These are phyloP conservation scores for Prochilodus magdalenae DNA, from an alignment of 2,113 vertebrate genomes.

Conservation along the genomic window DNA sequence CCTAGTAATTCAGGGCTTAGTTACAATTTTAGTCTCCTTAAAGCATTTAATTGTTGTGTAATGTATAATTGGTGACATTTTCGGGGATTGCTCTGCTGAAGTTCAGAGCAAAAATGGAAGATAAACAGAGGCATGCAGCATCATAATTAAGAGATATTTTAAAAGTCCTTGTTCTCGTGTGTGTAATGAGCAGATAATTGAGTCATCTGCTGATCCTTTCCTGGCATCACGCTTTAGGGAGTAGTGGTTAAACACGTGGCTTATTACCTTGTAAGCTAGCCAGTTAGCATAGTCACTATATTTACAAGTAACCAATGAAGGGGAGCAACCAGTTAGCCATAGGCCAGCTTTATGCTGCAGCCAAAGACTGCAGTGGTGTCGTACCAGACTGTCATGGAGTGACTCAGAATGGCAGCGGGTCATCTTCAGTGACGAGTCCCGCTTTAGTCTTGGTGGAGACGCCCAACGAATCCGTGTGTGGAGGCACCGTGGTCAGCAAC, in stretches of 20 bases:
- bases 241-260: not conserved
- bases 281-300: not conserved
- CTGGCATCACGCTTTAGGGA: not conserved
- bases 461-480: too few relatives aligned
- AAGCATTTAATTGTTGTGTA: constrained; percentile 35
- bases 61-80: constrained; percentile 13
- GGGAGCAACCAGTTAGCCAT: too few relatives aligned
- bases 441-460: too few relatives aligned
- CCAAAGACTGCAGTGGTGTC: too few relatives aligned
- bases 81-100: not conserved
- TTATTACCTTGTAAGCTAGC: not conserved
- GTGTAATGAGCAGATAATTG: constrained; percentile 22
- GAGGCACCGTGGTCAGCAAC: too few relatives aligned
- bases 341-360: too few relatives aligned
- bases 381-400: too few relatives aligned
- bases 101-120: not conserved
- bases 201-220: not conserved
- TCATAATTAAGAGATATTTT: not conserved
- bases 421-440: too few relatives aligned
- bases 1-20: not conserved
- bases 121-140: not conserved
- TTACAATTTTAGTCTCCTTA: not conserved
- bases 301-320: not conserved
- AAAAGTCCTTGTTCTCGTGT: not conserved
- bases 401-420: too few relatives aligned